Conservation (phyloP, 2,797 vertebrate species). For the Calcarius lapponicus region DNA sequence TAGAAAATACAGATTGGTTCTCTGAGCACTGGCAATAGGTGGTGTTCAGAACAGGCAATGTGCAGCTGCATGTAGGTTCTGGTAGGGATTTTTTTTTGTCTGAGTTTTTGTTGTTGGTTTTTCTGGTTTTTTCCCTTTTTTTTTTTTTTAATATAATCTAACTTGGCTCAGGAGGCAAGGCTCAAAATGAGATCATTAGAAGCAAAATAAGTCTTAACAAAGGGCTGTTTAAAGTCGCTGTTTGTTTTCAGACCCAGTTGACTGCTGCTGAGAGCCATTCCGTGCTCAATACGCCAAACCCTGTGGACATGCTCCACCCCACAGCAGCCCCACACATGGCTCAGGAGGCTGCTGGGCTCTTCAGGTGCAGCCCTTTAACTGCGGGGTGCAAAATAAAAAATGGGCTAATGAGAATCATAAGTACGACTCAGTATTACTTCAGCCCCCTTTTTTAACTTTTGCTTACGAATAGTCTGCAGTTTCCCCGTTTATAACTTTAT, state of each 20-base stretch:
- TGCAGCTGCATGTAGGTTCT: constrained; percentile 4
- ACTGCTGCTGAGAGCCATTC: constrained; percentile 63
- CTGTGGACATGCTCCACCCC: constrained; percentile 58
- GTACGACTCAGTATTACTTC: background rate
- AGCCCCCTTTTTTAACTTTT: background rate
- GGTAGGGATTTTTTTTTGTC: background rate
- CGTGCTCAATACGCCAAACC: constrained; percentile 58
- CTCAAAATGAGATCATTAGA: constrained; percentile 55
- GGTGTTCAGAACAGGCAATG: background rate
- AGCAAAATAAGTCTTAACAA: constrained; percentile 52
- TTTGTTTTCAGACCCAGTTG: constrained; percentile 67
- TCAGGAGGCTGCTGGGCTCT: constrained; percentile 56
- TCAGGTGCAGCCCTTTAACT: constrained; percentile 33
- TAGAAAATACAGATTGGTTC: constrained; percentile 61
- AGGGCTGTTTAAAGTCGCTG: constrained; percentile 59
- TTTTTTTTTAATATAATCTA: background rate
- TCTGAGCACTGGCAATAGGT: constrained; percentile 15
- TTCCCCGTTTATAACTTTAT: background rate
- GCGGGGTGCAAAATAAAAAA: constrained; percentile 40
- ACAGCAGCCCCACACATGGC: constrained; percentile 53
- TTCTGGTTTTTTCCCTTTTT: background rate
- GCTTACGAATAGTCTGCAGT: background rate
- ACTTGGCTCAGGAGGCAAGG: constrained; percentile 9
- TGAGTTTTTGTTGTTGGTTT: background rate
- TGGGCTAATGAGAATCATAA: constrained; percentile 27